Conservation (phyloP, 2,888 invertebrate genomes). For the Phengaris arion region DNA sequence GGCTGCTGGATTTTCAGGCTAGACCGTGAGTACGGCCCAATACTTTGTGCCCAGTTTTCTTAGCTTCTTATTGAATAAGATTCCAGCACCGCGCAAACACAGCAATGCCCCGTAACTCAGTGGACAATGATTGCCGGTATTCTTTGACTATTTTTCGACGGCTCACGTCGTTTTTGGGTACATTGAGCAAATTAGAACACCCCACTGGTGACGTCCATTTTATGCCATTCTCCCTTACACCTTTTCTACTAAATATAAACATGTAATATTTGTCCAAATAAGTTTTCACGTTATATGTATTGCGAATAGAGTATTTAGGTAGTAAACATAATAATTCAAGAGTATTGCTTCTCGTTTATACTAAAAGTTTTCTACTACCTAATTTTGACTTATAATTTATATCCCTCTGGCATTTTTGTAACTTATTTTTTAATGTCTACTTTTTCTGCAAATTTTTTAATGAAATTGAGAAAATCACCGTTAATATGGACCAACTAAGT, state of each 20-base stretch:
- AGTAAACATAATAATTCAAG: constrained; percentile 73
- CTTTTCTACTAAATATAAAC: constrained; percentile 18
- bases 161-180: constrained; percentile 3
- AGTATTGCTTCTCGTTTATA: constrained; percentile 79
- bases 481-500: constrained; percentile 51
- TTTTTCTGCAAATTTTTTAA: constrained; percentile 22
- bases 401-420: constrained; percentile 73
- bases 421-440: constrained; percentile 42
- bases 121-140: background rate
- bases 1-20: no score
- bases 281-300: constrained; percentile 46
- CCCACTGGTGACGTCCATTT: background rate
- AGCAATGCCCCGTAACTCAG: background rate
- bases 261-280: constrained; percentile 44
- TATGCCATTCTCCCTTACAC: constrained; percentile 23
- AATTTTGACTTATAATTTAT: constrained; percentile 61
- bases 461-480: background rate
- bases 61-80: background rate
- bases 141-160: constrained; percentile 6
- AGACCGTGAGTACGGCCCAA: no score
- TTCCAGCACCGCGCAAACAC: background rate
- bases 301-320: constrained; percentile 68
- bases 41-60: no score
- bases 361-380: constrained; percentile 76
- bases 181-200: constrained; percentile 29